Base-by-base conservation (phyloP, 2,888 invertebrate species). In the Archips crataeganus region DNA sequence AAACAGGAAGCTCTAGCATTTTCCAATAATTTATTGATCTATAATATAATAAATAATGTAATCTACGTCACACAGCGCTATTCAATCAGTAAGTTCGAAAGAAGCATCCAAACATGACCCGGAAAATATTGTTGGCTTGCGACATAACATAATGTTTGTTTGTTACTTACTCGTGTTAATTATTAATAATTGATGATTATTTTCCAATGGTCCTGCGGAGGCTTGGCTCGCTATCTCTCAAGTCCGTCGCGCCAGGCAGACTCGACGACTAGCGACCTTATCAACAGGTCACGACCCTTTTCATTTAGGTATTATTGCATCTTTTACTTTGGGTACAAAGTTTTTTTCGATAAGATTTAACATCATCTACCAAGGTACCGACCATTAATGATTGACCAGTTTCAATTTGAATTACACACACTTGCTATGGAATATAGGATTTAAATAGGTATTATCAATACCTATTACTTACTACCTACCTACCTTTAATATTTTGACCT, bases 261-360 rank as follows among this genome's bases (percentile, higher is more conserved):
- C 62, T 67, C 68, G 66, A 23, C 32, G 23, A 15, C 49, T 42
- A 51, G 13, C 63, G 59, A 64, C 73, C 57, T 68, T 73, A 73
- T 73, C 73, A 10, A n/a, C 23, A 54, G 65, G 64, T 69, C 69
- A 36, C 60, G 61, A 74, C 69, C 69, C 51, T 74, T 70, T 65
- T 5, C 68, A 45, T 65, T 70, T 69, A 39, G 39, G 39, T 39
- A 69, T 15, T 74, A 10, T 64, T 61, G 61, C 68, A 64, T 63
- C 63, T 64, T 59, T 69, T 65, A 65, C 64, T 70, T 70, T 45
- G 49, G 51, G 69, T 42, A 60, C 64, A 74, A 74, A 74, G 70
- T 69, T 65, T 65, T 65, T 36, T 54, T 65, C 34, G 69, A 61
- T 70, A 70, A 32, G 47, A 23, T 45, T 5, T 13, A 15, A 42